Evolutionary conservation across 2,113 vertebrate genomes (phyloP), one percentile per base, ranked within the genome.

Genomic region (Gallinago paraguaiae): DNA sequence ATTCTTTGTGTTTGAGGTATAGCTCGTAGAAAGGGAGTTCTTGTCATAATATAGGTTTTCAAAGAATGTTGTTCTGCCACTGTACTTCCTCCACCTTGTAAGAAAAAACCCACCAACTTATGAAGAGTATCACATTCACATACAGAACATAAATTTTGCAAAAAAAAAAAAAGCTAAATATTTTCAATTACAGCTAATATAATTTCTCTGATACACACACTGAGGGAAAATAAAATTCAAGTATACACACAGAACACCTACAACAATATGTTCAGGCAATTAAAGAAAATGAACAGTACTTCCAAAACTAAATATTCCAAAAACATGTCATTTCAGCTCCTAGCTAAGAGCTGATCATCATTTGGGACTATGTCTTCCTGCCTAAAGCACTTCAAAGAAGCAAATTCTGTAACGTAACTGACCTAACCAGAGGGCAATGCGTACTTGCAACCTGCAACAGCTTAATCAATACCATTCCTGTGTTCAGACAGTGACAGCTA

Each of bases 221-320:
- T 89, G 88, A 95, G 59, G 31, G 81, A 94, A 96, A 95, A 96
- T 80, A 96, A 91, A 89, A 94, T 65, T 76, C 86, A 93, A 95
- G 74, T 85, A 87, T 95, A 96, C 30, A 97, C 92, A 97, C 94
- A 97, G 88, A 96, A 96, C 96, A 97, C 96, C 96, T 97, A 96
- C 96, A 94, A 93, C 96, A 97, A 95, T 96, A 96, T 97, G 96
- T 91, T 97, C 95, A 94, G 63, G 88, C 96, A 96, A 96, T 96
- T 96, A 93, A 96, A 96, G 92, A 93, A 96, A 95, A 96, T 74
- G 50, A 97, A 85, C 20, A 83, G 88, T 80, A 76, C 81, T 95
- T 93, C 88, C 82, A 82, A 88, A 95, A 89, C 18, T 15, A 95
- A 95, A 82, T 88, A 94, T 85, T 95, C 41, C 71, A 80, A 87